phyloP scores from a whole-genome alignment of 2,888 invertebrate genomes.

The Tachina fera region DNA sequence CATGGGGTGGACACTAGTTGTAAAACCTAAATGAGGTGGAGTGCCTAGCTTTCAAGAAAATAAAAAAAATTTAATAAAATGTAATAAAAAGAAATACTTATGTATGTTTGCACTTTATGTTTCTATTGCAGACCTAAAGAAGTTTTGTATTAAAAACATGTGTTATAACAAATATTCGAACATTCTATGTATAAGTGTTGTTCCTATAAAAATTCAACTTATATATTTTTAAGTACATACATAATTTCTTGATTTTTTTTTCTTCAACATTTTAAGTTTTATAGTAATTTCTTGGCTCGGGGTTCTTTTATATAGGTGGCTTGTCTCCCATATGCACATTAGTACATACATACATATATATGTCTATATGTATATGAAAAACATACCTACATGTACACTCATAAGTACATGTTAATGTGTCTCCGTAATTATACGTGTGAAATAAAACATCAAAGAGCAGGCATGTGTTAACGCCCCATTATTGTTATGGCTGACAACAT shows the following conservation, averaged over 20 bases:
- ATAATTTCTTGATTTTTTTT: neutral
- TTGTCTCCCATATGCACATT: constrained; percentile 11
- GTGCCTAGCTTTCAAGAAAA: too few species aligned
- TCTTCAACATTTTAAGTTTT: neutral
- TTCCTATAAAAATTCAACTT: neutral
- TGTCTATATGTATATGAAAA: too few species aligned
- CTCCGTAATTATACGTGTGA: constrained; percentile 69
- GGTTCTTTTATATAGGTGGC: neutral
- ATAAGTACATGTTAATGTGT: constrained; percentile 42
- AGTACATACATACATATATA: too few species aligned
- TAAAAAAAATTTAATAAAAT: too few species aligned
- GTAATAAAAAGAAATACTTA: too few species aligned
- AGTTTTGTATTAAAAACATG: neutral
- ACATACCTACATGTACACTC: too few species aligned
- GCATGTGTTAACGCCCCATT: constrained; percentile 70
- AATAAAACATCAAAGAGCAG: constrained; percentile 69
- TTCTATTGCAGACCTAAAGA: too few species aligned
- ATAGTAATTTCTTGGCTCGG: neutral
- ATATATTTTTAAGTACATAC: neutral
- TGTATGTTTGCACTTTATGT: too few species aligned
- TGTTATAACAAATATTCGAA: neutral
- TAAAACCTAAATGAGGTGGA: too few species aligned
- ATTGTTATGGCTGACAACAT: constrained; percentile 70
- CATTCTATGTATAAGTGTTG: constrained; percentile 11
- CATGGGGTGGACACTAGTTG: too few species aligned